phyloP scores from a whole-genome alignment of 64 coral and sea anemone genomes.

The Platygyra sinensis region DNA sequence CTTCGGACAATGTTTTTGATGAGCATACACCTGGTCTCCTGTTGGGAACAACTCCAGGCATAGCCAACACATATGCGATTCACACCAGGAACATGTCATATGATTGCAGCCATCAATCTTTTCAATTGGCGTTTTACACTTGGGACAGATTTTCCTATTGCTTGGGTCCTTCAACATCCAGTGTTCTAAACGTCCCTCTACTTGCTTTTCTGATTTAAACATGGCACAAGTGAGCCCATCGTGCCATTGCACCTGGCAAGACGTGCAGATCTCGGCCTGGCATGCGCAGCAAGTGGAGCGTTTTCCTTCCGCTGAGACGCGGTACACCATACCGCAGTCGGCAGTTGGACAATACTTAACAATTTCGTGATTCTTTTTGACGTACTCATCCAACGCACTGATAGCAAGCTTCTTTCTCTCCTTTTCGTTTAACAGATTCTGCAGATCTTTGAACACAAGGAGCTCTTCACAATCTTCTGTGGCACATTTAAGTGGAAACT shows the following conservation, averaged over 20 bases:
- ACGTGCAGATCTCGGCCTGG: conserved; percentile 56
- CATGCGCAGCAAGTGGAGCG: conserved; percentile 64
- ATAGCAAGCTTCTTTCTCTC: background rate
- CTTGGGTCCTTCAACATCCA: conserved; percentile 67
- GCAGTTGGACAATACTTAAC: conserved; percentile 78
- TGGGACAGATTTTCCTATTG: conserved; percentile 67
- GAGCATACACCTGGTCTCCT: no score
- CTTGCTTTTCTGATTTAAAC: conserved; percentile 62
- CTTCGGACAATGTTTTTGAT: no score
- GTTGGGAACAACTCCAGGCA: conserved; percentile 58
- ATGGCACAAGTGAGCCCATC: conserved; percentile 62
- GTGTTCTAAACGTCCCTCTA: conserved; percentile 37
- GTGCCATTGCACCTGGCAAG: conserved; percentile 76
- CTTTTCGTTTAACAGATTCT: conserved; percentile 42
- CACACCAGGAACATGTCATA: conserved; percentile 64
- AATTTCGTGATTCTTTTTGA: conserved; percentile 27
- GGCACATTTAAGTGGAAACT: conserved; percentile 71
- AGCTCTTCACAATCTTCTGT: conserved; percentile 56
- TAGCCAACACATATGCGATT: conserved; percentile 61
- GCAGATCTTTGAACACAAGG: conserved; percentile 57
- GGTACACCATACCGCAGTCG: conserved; percentile 82
- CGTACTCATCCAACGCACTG: conserved; percentile 11
- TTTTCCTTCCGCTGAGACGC: conserved; percentile 57
- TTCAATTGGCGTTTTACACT: conserved; percentile 59
- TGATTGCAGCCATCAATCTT: conserved; percentile 77